These are phyloP conservation scores for Flexamia atlantica DNA, from an alignment of 2,888 invertebrate genomes.

Conservation along the genomic window DNA sequence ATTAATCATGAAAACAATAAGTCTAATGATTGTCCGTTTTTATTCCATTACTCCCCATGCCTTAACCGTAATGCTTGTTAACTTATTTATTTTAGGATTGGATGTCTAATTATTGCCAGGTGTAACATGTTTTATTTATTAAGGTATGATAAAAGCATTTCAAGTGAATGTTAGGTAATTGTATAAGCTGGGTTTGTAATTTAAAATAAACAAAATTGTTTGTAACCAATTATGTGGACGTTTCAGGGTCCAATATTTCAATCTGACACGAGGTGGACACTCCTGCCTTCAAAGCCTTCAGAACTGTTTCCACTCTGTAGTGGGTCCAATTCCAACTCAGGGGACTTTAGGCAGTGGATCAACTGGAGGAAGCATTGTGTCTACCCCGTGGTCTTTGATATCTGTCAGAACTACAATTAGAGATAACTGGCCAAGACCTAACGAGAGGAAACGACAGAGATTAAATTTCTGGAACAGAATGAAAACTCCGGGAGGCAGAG, in stretches of 20 bases:
- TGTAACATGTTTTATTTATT: too few relatives aligned
- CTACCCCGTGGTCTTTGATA: conserved; percentile 19
- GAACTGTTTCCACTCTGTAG: neutral
- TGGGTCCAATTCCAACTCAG: neutral
- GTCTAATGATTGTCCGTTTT: too few relatives aligned
- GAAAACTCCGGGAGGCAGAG: conserved; percentile 49
- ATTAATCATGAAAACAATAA: too few relatives aligned
- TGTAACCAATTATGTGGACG: neutral
- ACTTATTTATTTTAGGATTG: too few relatives aligned
- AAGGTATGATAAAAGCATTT: too few relatives aligned
- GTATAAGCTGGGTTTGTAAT: too few relatives aligned
- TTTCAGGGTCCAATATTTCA: neutral
- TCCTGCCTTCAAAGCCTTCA: neutral
- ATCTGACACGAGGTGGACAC: neutral
- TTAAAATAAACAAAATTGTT: too few relatives aligned
- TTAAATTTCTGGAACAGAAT: conserved; percentile 40
- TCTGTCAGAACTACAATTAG: conserved; percentile 37
- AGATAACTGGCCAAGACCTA: conserved; percentile 26
- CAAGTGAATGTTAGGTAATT: too few relatives aligned
- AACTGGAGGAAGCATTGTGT: neutral
- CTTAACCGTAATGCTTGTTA: too few relatives aligned
- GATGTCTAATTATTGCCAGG: too few relatives aligned
- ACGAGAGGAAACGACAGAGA: conserved; percentile 28
- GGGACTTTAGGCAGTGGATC: neutral
- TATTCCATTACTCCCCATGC: too few relatives aligned